Conservation (phyloP, 2,797 vertebrate species). For the Pseudochirops corinnae region DNA sequence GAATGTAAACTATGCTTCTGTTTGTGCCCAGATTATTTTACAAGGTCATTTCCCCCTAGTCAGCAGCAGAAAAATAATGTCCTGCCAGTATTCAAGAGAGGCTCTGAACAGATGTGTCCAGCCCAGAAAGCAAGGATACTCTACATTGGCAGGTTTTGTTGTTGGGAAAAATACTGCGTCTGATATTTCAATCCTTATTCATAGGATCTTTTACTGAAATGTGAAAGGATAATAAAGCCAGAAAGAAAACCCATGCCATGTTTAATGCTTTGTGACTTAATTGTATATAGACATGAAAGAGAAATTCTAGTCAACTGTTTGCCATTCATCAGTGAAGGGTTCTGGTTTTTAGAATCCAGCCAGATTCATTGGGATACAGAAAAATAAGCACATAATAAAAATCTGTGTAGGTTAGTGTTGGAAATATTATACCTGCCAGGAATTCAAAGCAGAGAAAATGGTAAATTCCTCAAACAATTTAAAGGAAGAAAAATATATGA, state of each 20-base stretch:
- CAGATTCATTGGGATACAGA: constrained; percentile 15
- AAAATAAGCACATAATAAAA: constrained; percentile 1
- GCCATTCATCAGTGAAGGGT: constrained; percentile 16
- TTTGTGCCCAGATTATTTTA: constrained; percentile 30
- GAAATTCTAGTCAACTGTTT: constrained; percentile 14
- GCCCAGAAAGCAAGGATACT: constrained; percentile 32
- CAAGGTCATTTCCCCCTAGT: constrained; percentile 30
- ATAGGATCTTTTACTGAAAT: constrained; percentile 51
- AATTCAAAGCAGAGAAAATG: constrained; percentile 37
- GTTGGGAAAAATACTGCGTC: constrained; percentile 30
- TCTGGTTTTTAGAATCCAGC: constrained; percentile 60
- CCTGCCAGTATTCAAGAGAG: constrained; percentile 56
- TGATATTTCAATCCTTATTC: constrained; percentile 51
- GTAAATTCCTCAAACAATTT: constrained; percentile 3
- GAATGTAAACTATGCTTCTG: constrained; percentile 23
- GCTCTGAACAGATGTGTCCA: constrained; percentile 68
- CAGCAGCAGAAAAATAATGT: constrained; percentile 65
- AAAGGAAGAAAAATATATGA: constrained; percentile 44
- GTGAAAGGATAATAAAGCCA: constrained; percentile 44
- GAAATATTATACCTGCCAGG: constrained; percentile 30
- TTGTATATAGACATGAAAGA: not conserved
- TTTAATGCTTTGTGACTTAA: not conserved
- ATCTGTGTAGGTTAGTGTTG: not conserved
- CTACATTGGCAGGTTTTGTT: constrained; percentile 59
- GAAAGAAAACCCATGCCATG: constrained; percentile 30